Base-by-base conservation (phyloP, 2,888 invertebrate genomes). In the Drosophila suboccidentalis region DNA sequence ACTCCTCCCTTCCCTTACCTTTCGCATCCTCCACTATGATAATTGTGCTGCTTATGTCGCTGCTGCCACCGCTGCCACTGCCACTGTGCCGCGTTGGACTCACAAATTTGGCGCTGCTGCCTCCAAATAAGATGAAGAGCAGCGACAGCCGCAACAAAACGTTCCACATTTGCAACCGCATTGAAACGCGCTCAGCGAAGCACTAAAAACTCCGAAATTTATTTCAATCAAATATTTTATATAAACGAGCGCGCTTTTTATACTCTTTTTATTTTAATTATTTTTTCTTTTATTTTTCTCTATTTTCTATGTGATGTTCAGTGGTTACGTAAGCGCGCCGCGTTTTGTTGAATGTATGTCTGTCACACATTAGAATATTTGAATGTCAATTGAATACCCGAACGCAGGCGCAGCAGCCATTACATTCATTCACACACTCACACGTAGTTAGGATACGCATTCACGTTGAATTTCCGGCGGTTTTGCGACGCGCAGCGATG, bases 1-100 rank as follows among this genome's bases (percentile, higher is more conserved):
- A 0, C 22, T 34, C 43, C 17, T 9, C 5, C 32, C 3, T 43
- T 10, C 36, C 29, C 76, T 79, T 90, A 93, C 93, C 93, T 92
- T 93, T 93, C 15, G 93, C 93, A 91, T 93, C 93, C 77, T 93
- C 93, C 64, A 93, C 92, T 73, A 93, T 91, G 46, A 93, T 93
- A 53, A 93, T 93, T 29, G 92, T 92, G 80, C 92, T 92, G 70
- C 90, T 86, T 41, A 90, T 75, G 62, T 84, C 82, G 75, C 83
- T 54, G 53, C 51, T 49, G 29, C 44, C 38, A 47, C 66, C 90
- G 49, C 90, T 75, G 46, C 82, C 80, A 74, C 61, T 47, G 63
- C 53, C 17, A 29, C 72, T 83, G 68, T 87, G 86, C 0, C 82
- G 75, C 64, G 86, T 73, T 77, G 84, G 80, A 80, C 85, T 87